Conservation (phyloP, 2,113 vertebrate genomes). For the Hippocampus zosterae region DNA sequence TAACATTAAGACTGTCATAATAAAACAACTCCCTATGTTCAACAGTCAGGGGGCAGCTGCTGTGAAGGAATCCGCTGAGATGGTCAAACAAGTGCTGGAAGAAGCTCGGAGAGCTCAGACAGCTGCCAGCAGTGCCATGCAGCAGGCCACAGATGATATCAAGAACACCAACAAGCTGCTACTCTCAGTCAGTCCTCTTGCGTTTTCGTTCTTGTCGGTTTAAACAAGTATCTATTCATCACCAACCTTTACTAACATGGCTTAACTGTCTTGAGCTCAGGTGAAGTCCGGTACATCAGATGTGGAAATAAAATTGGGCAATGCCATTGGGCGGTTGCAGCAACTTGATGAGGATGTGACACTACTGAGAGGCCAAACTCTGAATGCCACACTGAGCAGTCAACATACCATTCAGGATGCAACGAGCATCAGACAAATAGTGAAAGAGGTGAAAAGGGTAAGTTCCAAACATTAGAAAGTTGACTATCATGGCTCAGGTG, state of each 20-base stretch:
- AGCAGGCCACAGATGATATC: conserved; percentile 85
- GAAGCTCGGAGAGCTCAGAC: conserved; percentile 85
- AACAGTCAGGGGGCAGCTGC: conserved; percentile 82
- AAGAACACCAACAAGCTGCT: conserved; percentile 84
- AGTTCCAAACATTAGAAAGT: background rate
- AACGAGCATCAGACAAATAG: conserved; percentile 64
- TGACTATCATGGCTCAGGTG: background rate
- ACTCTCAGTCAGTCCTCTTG: conserved; percentile 72
- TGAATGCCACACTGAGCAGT: conserved; percentile 68
- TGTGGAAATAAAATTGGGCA: conserved; percentile 82
- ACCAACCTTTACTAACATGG: background rate
- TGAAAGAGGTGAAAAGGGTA: conserved; percentile 77
- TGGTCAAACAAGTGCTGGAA: conserved; percentile 83
- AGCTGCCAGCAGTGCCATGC: conserved; percentile 82
- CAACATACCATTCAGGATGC: conserved; percentile 74
- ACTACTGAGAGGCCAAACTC: conserved; percentile 75
- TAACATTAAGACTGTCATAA: background rate
- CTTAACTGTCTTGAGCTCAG: conserved; percentile 54
- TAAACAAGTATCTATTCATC: background rate
- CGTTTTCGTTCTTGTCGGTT: background rate
- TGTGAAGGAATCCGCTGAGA: conserved; percentile 80
- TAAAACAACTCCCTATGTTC: conserved; percentile 7
- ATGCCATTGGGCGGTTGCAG: conserved; percentile 81
- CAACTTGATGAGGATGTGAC: conserved; percentile 80
- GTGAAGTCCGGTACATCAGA: conserved; percentile 85